Conservation (phyloP, 2,797 vertebrate genomes). For the Neoniphon sammara region DNA sequence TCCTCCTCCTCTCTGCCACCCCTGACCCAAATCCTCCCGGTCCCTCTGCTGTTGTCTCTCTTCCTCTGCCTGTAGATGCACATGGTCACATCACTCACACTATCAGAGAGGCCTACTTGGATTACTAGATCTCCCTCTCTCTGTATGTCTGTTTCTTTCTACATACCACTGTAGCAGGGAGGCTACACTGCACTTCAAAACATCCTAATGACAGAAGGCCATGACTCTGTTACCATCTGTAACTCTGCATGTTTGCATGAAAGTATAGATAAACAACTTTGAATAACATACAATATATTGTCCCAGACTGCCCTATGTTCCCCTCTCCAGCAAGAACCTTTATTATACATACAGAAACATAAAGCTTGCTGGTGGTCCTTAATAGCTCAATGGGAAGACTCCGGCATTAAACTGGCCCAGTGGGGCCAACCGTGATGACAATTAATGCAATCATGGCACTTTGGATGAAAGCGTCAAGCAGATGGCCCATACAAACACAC, state of each 20-base stretch:
- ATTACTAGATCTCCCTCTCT: background rate
- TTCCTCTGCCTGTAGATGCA: slow-evolving; percentile 18
- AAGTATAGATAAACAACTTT: slow-evolving; percentile 46
- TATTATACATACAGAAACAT: slow-evolving; percentile 10
- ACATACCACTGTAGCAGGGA: slow-evolving; percentile 20
- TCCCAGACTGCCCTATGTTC: background rate
- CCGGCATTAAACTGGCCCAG: background rate
- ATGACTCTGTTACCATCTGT: slow-evolving; percentile 12
- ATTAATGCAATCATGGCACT: too few relatives aligned
- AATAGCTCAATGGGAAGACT: background rate
- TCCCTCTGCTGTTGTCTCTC: slow-evolving; percentile 29
- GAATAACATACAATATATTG: slow-evolving; percentile 11
- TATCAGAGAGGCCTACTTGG: background rate
- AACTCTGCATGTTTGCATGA: slow-evolving; percentile 20
- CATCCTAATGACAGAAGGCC: slow-evolving; percentile 27
- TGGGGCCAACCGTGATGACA: background rate
- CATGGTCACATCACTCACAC: slow-evolving; percentile 39
- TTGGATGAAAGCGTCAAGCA: background rate
- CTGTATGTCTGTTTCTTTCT: background rate
- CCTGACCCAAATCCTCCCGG: slow-evolving; percentile 36
- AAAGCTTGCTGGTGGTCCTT: background rate
- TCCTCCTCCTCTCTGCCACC: slow-evolving; percentile 29
- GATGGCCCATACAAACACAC: background rate
- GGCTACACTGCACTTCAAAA: background rate
- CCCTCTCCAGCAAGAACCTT: background rate